Conservation (phyloP, 2,888 invertebrate genomes). For the Clusia tigrina region DNA sequence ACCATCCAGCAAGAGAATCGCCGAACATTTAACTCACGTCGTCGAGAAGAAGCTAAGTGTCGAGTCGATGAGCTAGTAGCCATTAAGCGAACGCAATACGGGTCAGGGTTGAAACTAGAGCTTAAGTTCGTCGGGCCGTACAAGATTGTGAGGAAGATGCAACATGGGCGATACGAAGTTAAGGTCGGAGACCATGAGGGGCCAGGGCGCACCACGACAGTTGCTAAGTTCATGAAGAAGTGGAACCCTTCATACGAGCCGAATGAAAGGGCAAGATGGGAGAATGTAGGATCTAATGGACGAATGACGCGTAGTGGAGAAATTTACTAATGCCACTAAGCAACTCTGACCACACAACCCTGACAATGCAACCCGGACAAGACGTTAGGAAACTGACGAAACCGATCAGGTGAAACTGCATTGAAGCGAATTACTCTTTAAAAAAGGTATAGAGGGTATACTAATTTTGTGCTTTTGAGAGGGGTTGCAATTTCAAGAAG, state of each 20-base stretch:
- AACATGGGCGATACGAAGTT: not conserved
- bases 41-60: not conserved
- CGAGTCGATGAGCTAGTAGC: not conserved
- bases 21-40: not conserved
- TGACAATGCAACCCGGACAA: too few relatives aligned
- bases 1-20: not conserved
- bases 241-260: slow-evolving; percentile 2
- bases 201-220: not conserved
- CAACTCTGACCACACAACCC: too few relatives aligned
- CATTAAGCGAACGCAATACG: not conserved
- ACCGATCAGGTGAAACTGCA: too few relatives aligned
- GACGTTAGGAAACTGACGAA: too few relatives aligned
- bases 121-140: not conserved
- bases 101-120: not conserved
- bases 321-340: too few relatives aligned
- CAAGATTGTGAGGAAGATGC: not conserved
- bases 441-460: too few relatives aligned
- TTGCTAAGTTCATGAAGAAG: not conserved
- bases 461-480: too few relatives aligned
- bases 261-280: slow-evolving; percentile 4
- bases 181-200: not conserved
- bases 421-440: too few relatives aligned
- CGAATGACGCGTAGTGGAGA: not conserved
- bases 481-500: too few relatives aligned
- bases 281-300: not conserved